A percentile compares a stretch with the other conserved stretches of the same genome.
Conservation (phyloP, 2,113 vertebrate species). For the Heterochromis multidens region DNA sequence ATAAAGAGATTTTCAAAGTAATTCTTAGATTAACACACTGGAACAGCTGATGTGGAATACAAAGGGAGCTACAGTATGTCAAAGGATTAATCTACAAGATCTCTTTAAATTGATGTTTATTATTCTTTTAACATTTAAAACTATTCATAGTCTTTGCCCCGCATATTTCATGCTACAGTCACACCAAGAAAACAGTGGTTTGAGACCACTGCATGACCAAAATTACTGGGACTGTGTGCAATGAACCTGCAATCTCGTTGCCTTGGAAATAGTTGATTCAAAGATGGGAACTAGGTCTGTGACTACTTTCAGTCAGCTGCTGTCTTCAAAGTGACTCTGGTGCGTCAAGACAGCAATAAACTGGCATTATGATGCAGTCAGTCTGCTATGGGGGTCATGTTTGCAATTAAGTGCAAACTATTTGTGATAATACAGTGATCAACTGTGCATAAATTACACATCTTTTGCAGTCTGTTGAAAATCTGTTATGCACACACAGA, state of each 20-base stretch:
- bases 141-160: not conserved
- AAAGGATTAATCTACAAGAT: too few relatives aligned
- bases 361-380: not conserved
- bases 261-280: not conserved
- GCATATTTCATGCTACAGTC: not conserved
- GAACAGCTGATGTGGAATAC: too few relatives aligned
- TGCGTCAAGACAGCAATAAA: not conserved
- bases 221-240: not conserved
- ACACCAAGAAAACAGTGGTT: not conserved
- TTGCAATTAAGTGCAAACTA: not conserved
- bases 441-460: not conserved
- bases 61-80: too few relatives aligned
- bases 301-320: not conserved
- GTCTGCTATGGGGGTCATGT: not conserved
- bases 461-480: not conserved
- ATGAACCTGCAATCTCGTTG: not conserved
- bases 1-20: not conserved
- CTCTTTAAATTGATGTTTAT: too few relatives aligned
- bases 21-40: not conserved
- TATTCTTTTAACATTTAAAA: not conserved
- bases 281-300: not conserved
- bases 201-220: not conserved
- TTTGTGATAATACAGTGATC: not conserved
- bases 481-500: not conserved
- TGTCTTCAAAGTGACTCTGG: not conserved